These are phyloP conservation scores for Watsonalla binaria DNA, from an alignment of 2,888 invertebrate genomes.

Conservation along the genomic window DNA sequence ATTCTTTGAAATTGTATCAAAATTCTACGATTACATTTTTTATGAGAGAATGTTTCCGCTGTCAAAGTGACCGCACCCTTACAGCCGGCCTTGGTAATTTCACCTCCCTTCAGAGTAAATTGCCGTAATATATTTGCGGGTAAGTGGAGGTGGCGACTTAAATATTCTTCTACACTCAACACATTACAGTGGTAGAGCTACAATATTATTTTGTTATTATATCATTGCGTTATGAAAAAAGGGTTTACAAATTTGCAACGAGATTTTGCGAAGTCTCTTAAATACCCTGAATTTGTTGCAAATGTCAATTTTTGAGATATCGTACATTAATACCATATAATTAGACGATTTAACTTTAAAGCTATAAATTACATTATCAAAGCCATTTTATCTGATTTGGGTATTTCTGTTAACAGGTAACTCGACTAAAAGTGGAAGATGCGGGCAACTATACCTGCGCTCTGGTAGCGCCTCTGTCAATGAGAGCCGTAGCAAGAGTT, in stretches of 20 bases:
- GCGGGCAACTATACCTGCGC: conserved; percentile 85
- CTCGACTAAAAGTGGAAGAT: conserved; percentile 80
- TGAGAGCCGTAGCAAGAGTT: conserved; percentile 78
- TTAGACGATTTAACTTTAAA: too few species aligned
- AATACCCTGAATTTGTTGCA: too few species aligned
- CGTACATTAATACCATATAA: too few species aligned
- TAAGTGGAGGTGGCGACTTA: conserved; percentile 57
- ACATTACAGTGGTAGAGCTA: conserved; percentile 15
- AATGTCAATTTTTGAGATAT: too few species aligned
- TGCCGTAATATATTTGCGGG: conserved; percentile 59
- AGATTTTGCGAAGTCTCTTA: too few species aligned
- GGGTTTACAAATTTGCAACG: too few species aligned
- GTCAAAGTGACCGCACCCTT: conserved; percentile 14
- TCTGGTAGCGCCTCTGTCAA: conserved; percentile 76
- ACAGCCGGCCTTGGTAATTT: conserved; percentile 33
- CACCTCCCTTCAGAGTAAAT: conserved; percentile 40
- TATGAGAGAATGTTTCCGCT: conserved; percentile 5
- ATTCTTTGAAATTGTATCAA: too few species aligned
- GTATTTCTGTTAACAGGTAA: conserved; percentile 66
- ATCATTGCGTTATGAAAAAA: too few species aligned
- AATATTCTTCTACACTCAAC: conserved; percentile 43
- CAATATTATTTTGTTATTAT: neutral
- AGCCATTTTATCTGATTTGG: too few species aligned
- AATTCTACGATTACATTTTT: too few species aligned
- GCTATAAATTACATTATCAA: too few species aligned